These are phyloP conservation scores for Cryptomyrus ogoouensis DNA, from an alignment of 2,113 vertebrate species.

Conservation along the genomic window DNA sequence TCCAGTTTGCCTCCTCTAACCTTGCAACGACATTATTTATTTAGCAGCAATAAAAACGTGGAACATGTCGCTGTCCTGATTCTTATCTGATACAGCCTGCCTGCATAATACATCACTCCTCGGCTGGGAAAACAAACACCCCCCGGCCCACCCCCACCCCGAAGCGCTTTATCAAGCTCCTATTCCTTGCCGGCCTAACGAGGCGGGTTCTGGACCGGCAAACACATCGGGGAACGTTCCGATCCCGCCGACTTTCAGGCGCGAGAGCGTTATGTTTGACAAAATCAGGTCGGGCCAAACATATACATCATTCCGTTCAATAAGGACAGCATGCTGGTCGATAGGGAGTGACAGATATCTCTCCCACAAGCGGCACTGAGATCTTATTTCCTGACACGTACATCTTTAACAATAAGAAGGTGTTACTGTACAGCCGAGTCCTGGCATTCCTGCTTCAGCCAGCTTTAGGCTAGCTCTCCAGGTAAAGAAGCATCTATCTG, in stretches of 20 bases:
- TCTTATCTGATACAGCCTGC: constrained; percentile 25
- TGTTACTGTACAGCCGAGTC: neutral
- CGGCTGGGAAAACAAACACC: constrained; percentile 10
- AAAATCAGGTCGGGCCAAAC: constrained; percentile 7
- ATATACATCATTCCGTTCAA: constrained; percentile 15
- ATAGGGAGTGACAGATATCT: constrained; percentile 5
- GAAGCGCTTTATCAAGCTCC: constrained; percentile 6
- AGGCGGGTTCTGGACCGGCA: neutral
- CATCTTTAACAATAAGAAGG: neutral
- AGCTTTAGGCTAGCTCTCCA: neutral
- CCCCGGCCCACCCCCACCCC: neutral
- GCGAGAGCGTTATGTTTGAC: neutral
- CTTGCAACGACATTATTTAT: constrained; percentile 34
- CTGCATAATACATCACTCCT: constrained; percentile 17
- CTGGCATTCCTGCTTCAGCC: too few species aligned
- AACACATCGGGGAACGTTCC: neutral
- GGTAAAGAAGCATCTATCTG: neutral
- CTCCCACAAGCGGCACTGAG: neutral
- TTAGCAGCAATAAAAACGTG: constrained; percentile 22
- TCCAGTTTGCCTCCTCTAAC: constrained; percentile 23
- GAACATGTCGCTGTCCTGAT: constrained; percentile 2
- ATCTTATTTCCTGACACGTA: neutral
- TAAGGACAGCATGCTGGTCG: neutral
- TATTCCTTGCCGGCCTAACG: neutral
- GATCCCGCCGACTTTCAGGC: neutral